phyloP scores from a whole-genome alignment of 1,140 invertebrate species.

The Panagrolaimus sp. region DNA sequence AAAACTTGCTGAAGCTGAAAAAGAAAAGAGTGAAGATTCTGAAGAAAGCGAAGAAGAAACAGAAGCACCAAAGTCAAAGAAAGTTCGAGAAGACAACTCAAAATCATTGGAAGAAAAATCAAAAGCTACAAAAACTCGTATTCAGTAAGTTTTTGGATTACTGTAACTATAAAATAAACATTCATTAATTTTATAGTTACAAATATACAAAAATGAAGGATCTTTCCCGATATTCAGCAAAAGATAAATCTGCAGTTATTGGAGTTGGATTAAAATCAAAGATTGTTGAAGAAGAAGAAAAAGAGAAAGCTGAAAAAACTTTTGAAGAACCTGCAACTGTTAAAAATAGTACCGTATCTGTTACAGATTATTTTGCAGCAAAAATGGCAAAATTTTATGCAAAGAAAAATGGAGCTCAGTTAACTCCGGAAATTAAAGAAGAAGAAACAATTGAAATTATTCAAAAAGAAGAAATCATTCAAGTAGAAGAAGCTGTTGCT shows the following conservation, averaged over 20 bases:
- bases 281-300: not conserved
- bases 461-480: not conserved
- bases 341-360: not conserved
- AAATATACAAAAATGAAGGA: conserved; percentile 18
- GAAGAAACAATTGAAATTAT: not conserved
- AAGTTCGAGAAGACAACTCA: not conserved
- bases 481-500: not conserved
- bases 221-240: not conserved
- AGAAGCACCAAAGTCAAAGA: not conserved
- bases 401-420: not conserved
- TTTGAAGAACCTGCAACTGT: not conserved
- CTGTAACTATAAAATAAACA: not conserved
- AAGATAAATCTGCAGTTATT: conserved; percentile 10
- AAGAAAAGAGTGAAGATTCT: not conserved
- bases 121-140: not conserved
- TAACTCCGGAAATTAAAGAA: not conserved
- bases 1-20: not conserved
- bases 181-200: not conserved
- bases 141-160: not conserved
- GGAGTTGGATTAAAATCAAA: conserved; percentile 9
- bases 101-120: conserved; percentile 9
- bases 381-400: conserved; percentile 10
- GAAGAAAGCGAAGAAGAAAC: conserved; percentile 8
- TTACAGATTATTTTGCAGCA: conserved; percentile 9
- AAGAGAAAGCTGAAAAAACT: not conserved